phyloP scores from a whole-genome alignment of 2,113 vertebrate species.

The Dicerorhinus sumatrensis region DNA sequence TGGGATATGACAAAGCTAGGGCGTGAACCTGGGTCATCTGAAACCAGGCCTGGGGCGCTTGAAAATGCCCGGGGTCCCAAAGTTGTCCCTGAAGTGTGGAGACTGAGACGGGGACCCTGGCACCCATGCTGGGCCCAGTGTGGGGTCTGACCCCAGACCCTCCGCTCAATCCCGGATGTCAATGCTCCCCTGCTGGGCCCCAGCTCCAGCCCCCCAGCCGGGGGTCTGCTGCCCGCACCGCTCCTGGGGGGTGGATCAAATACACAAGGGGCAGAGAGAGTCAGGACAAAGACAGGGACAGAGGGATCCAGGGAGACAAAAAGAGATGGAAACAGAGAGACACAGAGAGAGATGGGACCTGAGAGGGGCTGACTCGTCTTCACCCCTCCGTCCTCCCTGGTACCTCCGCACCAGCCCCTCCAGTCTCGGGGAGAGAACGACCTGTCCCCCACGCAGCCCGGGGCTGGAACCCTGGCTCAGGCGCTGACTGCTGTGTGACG shows the following conservation, averaged over 20 bases:
- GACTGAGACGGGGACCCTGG: background rate
- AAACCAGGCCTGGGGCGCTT: background rate
- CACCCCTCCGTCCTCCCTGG: background rate
- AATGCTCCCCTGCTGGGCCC: background rate
- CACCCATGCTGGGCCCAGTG: background rate
- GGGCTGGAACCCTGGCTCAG: background rate
- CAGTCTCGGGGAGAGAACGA: background rate
- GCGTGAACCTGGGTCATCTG: background rate
- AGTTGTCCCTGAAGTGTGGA: background rate
- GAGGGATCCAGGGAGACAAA: background rate
- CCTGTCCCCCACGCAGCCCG: background rate
- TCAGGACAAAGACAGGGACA: background rate
- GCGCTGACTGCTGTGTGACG: background rate
- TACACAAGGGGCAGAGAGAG: background rate
- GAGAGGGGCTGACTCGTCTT: fast-evolving
- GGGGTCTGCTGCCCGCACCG: background rate
- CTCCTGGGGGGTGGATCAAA: background rate
- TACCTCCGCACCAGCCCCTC: background rate
- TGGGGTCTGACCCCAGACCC: background rate
- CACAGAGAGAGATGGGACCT: background rate
- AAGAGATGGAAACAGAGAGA: background rate
- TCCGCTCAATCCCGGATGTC: background rate
- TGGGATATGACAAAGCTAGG: background rate
- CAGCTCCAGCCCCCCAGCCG: background rate
- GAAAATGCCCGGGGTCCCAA: background rate